Percentiles rank a stretch among this genome's conserved stretches.
phyloP scores from a whole-genome alignment of 2,113 vertebrate genomes.

The Tragelaphus strepsiceros region DNA sequence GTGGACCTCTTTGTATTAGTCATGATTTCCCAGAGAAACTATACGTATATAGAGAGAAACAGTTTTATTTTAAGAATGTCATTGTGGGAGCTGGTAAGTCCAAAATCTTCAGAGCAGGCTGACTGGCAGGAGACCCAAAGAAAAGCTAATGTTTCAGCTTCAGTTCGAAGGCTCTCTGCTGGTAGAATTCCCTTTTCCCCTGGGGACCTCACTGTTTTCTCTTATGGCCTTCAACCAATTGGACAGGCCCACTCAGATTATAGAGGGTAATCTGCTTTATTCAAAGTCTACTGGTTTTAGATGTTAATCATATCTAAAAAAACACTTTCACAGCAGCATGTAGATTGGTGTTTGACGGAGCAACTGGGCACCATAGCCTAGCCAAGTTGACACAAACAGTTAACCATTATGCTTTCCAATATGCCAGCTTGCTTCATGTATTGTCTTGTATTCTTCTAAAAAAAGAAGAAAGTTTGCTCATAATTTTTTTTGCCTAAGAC shows the following conservation, averaged over 20 bases:
- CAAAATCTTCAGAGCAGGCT: not conserved
- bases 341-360: accelerated
- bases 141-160: not conserved
- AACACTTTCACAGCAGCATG: not conserved
- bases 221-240: not conserved
- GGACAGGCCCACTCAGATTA: not conserved
- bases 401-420: not conserved
- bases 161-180: not conserved
- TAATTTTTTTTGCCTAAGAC: not conserved
- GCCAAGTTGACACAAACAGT: not conserved
- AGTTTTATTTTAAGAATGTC: not conserved
- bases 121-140: not conserved
- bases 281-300: not conserved
- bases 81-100: not conserved
- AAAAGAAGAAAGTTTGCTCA: not conserved
- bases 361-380: not conserved
- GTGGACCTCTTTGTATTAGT: not conserved
- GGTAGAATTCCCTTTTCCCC: not conserved
- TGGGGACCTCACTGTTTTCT: not conserved
- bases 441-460: not conserved
- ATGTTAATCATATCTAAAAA: not conserved
- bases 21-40: not conserved
- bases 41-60: not conserved
- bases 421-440: not conserved
- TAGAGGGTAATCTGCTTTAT: not conserved